Evolutionary conservation across 2,888 invertebrate genomes (phyloP), one percentile per base, ranked within the genome.

Genomic region (Amphiduros pacificus): DNA sequence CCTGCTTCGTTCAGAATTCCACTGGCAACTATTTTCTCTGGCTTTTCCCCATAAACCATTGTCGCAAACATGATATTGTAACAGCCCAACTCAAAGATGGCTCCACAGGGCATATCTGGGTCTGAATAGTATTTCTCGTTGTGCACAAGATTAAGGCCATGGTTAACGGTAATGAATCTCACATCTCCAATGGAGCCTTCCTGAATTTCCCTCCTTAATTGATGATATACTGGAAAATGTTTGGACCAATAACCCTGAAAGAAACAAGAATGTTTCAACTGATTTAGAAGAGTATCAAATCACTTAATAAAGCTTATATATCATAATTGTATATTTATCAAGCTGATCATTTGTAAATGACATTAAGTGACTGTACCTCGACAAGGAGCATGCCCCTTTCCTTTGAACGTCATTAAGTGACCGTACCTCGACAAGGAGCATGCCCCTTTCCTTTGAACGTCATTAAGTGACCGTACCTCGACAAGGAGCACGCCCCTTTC

Each of bases 121-220:
- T 85, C 83, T n/a, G 91, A 85, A 49, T 6, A 24, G 5, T 11
- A 22, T 20, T 22, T 17, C 2, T 36, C 51, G 6, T 9, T 9
- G 24, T 88, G 87, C 57, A 89, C 24, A 11, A 61, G 32, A 0
- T 84, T 82, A 49, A 88, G 85, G 6, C 93, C 93, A 77, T 94
- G 92, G 48, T 85, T 85, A 0, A 69, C 76, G 41, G 69, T 86
- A 86, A 87, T 62, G 86, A 84, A 77, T 91, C 92, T 0, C 86
- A 86, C 1, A 91, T 93, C 65, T 90, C 89, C 84, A 87, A 93
- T 48, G 91, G 86, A 0, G 90, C 91, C 93, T 91, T 93, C 31
- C 84, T 31, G 84, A 2, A 94, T 85, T 73, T 89, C 87, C 71
- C 89, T 86, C 57, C 87, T 87, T 54, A 93, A 77, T 68, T 87